phyloP scores from a whole-genome alignment of 1,140 invertebrate species.

The Harpegnathos saltator region DNA sequence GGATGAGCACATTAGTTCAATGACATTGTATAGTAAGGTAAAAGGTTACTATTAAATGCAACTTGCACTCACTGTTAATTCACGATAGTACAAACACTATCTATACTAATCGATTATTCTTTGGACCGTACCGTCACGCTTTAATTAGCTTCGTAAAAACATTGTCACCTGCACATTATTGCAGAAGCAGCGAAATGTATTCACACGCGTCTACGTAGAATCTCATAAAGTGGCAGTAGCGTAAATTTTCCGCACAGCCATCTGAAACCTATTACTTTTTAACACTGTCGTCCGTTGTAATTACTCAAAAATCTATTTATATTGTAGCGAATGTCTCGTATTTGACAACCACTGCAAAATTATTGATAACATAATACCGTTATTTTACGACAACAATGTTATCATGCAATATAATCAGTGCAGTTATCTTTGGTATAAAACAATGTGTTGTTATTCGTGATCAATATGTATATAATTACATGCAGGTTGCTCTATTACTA shows the following conservation, averaged over 20 bases:
- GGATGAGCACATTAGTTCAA: slow-evolving; percentile 84
- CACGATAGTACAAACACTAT: slow-evolving; percentile 55
- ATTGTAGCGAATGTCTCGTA: neutral
- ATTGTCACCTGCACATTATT: slow-evolving; percentile 56
- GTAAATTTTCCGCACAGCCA: slow-evolving; percentile 57
- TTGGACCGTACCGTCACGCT: slow-evolving; percentile 63
- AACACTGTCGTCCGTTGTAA: slow-evolving; percentile 25
- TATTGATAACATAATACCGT: neutral
- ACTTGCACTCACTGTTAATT: slow-evolving; percentile 62
- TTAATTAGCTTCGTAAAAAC: slow-evolving; percentile 63
- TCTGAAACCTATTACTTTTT: slow-evolving; percentile 20
- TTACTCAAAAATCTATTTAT: neutral
- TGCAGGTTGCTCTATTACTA: neutral
- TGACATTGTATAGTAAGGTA: slow-evolving; percentile 84
- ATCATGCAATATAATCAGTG: neutral
- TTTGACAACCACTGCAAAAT: neutral
- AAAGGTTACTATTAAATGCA: slow-evolving; percentile 74
- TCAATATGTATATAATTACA: slow-evolving; percentile 9
- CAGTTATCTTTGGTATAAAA: slow-evolving; percentile 18
- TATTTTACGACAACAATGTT: slow-evolving; percentile 9
- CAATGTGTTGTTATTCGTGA: neutral
- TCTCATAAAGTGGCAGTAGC: slow-evolving; percentile 50
- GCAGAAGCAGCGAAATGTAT: neutral
- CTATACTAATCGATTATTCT: slow-evolving; percentile 45
- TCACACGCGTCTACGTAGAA: slow-evolving; percentile 17